Evolutionary conservation across 2,888 invertebrate genomes (phyloP).

Genomic region (Philereme vetulata): DNA sequence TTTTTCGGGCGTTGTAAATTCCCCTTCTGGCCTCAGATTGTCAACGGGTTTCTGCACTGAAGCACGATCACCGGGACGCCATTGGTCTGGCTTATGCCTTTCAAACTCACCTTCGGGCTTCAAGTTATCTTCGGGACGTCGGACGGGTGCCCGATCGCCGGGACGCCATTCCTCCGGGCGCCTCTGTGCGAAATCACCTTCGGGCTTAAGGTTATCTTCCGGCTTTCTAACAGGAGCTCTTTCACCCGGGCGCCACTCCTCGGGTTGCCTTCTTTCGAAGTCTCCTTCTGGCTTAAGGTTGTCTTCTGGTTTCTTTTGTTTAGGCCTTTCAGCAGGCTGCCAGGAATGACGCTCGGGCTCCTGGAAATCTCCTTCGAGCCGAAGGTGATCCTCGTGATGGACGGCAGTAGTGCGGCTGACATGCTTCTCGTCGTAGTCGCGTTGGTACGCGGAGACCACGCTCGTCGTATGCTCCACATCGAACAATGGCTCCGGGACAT

Average conservation of each 20-base stretch:
- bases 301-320: conserved; percentile 82
- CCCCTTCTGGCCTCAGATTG: conserved; percentile 75
- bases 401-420: conserved; percentile 84
- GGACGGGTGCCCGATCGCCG: conserved; percentile 51
- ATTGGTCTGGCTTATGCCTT: conserved; percentile 57
- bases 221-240: conserved; percentile 66
- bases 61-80: conserved; percentile 74
- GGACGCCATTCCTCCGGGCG: conserved; percentile 68
- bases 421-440: conserved; percentile 87
- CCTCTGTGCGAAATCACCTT: conserved; percentile 61
- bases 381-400: conserved; percentile 88
- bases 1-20: conserved; percentile 56
- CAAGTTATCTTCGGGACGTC: conserved; percentile 75
- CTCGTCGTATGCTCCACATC: conserved; percentile 82
- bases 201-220: conserved; percentile 46
- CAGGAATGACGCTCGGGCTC: conserved; percentile 75
- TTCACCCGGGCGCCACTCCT: conserved; percentile 79
- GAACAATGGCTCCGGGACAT: conserved; percentile 84
- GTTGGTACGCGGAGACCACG: conserved; percentile 85
- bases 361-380: conserved; percentile 88
- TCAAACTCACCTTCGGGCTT: conserved; percentile 82
- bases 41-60: conserved; percentile 78
- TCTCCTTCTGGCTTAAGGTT: conserved; percentile 84
- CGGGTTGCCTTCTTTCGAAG: conserved; percentile 72
- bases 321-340: conserved; percentile 84